A percentile compares a stretch with the other conserved stretches of the same genome.
phyloP scores from a whole-genome alignment of 2,113 vertebrate genomes.

The Phylloscopus trochilus region DNA sequence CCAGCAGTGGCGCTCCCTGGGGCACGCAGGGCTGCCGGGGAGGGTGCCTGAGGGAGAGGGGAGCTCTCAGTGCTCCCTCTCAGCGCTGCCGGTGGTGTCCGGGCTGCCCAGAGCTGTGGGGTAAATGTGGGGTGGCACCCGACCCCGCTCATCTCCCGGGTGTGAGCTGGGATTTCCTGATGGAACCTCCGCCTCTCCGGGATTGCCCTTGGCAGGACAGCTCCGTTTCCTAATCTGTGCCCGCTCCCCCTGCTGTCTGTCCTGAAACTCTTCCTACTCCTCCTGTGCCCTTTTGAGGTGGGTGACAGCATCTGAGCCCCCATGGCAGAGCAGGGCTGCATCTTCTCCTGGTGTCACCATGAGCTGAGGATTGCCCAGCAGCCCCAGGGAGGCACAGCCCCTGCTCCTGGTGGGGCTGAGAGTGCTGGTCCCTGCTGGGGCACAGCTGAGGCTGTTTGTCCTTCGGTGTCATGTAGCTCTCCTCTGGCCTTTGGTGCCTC shows the following conservation, averaged over 20 bases:
- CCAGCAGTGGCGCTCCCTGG: rapidly evolving
- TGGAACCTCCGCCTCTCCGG: background rate
- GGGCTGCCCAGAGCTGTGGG: background rate
- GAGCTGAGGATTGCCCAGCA: background rate
- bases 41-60: background rate
- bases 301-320: rapidly evolving
- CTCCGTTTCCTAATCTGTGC: rapidly evolving
- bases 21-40: background rate
- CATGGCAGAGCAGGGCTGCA: rapidly evolving
- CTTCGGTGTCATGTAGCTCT: rapidly evolving
- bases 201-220: background rate
- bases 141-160: background rate
- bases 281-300: background rate
- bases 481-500: background rate
- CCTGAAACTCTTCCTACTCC: background rate
- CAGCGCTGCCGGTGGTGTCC: rapidly evolving
- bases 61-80: background rate
- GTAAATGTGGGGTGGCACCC: background rate
- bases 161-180: background rate
- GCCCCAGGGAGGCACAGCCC: background rate
- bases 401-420: rapidly evolving
- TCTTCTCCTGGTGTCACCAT: background rate
- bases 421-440: rapidly evolving
- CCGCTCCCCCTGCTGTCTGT: background rate
- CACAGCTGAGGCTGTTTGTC: background rate